phyloP scores from a whole-genome alignment of 1,140 invertebrate species.

The Paraescarpia echinospica region DNA sequence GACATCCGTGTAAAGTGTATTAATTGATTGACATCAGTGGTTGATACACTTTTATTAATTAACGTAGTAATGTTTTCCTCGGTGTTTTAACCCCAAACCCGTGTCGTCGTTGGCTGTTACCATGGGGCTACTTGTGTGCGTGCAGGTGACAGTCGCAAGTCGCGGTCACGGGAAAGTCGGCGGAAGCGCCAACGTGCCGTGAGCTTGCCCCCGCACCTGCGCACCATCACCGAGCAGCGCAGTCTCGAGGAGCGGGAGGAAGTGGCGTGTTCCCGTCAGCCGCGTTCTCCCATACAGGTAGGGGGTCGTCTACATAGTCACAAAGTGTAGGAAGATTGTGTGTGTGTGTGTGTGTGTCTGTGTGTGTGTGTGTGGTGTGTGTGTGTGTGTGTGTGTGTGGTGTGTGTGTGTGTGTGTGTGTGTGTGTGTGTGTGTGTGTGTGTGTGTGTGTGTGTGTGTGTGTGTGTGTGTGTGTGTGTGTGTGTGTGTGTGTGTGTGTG shows the following conservation, averaged over 20 bases:
- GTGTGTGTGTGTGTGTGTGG: too few relatives aligned
- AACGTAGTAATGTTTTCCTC: neutral
- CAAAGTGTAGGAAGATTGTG: too few relatives aligned
- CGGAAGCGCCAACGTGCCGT: neutral
- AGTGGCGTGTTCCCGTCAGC: constrained; percentile 16
- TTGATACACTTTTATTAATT: neutral
- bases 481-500: too few relatives aligned
- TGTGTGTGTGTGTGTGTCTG: too few relatives aligned
- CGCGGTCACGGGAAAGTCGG: neutral
- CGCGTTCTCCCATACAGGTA: constrained; percentile 27
- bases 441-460: neutral
- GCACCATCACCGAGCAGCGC: constrained; percentile 26
- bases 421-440: neutral
- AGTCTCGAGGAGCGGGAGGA: constrained; percentile 29
- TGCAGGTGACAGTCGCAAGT: neutral
- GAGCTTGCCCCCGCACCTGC: constrained; percentile 24
- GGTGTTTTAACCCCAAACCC: neutral
- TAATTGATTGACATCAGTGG: too few relatives aligned
- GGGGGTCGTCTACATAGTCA: too few relatives aligned
- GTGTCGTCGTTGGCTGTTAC: neutral
- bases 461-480: neutral
- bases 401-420: too few relatives aligned
- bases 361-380: too few relatives aligned
- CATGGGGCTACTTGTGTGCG: neutral
- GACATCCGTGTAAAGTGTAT: too few relatives aligned